Evolutionary conservation across 2,113 vertebrate genomes (phyloP).

Genomic region (Raja brachyura): DNA sequence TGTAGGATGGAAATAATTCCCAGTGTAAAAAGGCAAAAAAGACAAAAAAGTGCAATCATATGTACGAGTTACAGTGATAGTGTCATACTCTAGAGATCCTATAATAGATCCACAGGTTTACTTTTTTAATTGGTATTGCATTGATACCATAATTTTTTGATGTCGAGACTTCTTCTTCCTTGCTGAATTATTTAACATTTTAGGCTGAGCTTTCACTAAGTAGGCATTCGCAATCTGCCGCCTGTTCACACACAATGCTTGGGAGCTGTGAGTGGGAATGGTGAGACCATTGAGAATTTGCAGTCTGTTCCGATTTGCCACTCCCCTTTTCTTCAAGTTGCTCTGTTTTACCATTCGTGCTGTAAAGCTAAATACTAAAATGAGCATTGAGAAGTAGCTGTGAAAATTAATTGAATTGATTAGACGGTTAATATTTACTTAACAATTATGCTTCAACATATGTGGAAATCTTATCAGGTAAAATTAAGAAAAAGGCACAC

Average conservation of each 20-base stretch:
- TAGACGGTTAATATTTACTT: not conserved
- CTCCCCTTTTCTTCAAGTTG: not conserved
- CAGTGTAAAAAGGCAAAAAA: not conserved
- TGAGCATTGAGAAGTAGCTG: not conserved
- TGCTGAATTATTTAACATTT: not conserved
- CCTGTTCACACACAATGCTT: not conserved
- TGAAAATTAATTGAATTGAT: slow-evolving; percentile 5
- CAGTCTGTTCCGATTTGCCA: not conserved
- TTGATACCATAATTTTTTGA: not conserved
- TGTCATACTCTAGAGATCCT: too few relatives aligned
- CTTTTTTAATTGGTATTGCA: slow-evolving; percentile 15
- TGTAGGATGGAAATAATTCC: not conserved
- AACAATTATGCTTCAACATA: not conserved
- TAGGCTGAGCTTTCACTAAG: not conserved
- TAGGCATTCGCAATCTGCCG: not conserved
- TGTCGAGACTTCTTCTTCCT: not conserved
- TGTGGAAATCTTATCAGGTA: not conserved
- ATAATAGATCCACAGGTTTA: not conserved
- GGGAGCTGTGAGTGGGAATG: not conserved
- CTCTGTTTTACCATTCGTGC: not conserved
- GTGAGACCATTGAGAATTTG: not conserved
- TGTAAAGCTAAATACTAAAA: not conserved
- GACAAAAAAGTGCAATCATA: not conserved
- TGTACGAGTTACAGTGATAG: not conserved
- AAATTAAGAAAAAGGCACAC: not conserved